These are phyloP conservation scores for Adelphocoris suturalis DNA, from an alignment of 2,888 invertebrate genomes.

Conservation along the genomic window DNA sequence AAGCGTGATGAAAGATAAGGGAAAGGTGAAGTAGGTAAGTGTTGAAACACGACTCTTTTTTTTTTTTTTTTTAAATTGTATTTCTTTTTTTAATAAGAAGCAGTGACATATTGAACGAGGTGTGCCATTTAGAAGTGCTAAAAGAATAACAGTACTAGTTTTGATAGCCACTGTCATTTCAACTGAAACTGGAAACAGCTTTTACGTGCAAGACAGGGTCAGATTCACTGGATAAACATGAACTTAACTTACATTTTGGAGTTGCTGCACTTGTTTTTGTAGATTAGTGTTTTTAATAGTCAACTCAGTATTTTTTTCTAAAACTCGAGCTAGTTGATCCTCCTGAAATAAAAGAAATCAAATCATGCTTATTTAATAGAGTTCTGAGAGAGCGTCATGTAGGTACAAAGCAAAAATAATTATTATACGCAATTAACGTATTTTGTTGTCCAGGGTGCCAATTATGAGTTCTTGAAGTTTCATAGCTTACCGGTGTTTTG, in stretches of 20 bases:
- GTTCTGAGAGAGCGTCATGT: background rate
- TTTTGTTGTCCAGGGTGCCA: too few species aligned
- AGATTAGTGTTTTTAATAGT: conserved; percentile 79
- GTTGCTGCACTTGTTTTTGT: conserved; percentile 78
- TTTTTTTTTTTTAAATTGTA: too few species aligned
- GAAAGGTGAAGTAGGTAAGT: background rate
- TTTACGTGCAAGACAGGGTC: conserved; percentile 55
- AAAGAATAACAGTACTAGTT: conserved; percentile 46
- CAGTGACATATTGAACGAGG: conserved; percentile 39
- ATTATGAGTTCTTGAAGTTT: too few species aligned
- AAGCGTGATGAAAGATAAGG: conserved; percentile 27
- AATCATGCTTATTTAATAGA: conserved; percentile 33
- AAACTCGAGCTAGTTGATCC: conserved; percentile 78
- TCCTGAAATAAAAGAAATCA: conserved; percentile 77
- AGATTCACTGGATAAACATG: conserved; percentile 54
- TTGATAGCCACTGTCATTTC: conserved; percentile 43
- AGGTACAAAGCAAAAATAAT: conserved; percentile 10
- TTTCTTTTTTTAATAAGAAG: conserved; percentile 21
- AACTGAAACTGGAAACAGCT: conserved; percentile 49
- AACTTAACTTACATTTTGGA: conserved; percentile 78
- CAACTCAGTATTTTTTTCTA: conserved; percentile 79
- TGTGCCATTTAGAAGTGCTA: conserved; percentile 49
- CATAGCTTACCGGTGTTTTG: too few species aligned
- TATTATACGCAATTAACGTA: background rate
- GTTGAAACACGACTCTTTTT: conserved; percentile 8